Conservation (phyloP, 2,797 vertebrate species). For the Pantherophis vulpinus region DNA sequence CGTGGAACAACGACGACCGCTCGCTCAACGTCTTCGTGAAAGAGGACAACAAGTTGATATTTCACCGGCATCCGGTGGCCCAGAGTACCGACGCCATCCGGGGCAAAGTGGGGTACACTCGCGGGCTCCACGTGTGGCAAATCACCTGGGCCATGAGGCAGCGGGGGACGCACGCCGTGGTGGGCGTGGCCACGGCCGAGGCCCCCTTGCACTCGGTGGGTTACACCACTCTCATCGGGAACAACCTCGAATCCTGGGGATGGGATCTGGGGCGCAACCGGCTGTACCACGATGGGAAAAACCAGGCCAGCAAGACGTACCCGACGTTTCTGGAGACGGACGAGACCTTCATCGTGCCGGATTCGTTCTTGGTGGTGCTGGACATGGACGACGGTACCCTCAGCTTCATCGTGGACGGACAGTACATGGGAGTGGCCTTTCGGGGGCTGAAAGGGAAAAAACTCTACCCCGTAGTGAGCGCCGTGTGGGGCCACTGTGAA, state of each 20-base stretch:
- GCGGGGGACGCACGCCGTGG: slow-evolving; percentile 93
- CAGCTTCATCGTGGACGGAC: slow-evolving; percentile 96
- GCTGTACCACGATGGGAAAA: slow-evolving; percentile 95
- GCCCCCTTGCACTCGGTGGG: slow-evolving; percentile 95
- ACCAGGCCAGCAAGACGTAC: slow-evolving; percentile 91
- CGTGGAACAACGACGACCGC: slow-evolving; percentile 96
- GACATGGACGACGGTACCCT: slow-evolving; percentile 98
- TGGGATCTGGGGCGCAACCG: slow-evolving; percentile 98
- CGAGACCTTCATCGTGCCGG: slow-evolving; percentile 94
- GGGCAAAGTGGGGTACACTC: slow-evolving; percentile 91
- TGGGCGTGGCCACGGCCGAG: slow-evolving; percentile 89
- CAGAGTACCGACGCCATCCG: slow-evolving; percentile 97
- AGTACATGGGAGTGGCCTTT: slow-evolving; percentile 96
- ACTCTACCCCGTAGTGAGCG: slow-evolving; percentile 95
- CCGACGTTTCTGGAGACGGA: slow-evolving; percentile 91
- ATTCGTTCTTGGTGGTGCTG: slow-evolving; percentile 94
- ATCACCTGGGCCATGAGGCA: slow-evolving; percentile 98
- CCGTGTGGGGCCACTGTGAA: slow-evolving; percentile 99
- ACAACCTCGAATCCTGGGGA: slow-evolving; percentile 95
- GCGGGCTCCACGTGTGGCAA: slow-evolving; percentile 97
- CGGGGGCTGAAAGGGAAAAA: slow-evolving; percentile 96
- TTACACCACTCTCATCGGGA: slow-evolving; percentile 93
- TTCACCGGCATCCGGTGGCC: slow-evolving; percentile 97
- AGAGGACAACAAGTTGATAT: slow-evolving; percentile 94
- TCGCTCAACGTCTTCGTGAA: slow-evolving; percentile 98